These are phyloP conservation scores for Corvus moneduloides DNA, from an alignment of 2,113 vertebrate species.

Conservation along the genomic window DNA sequence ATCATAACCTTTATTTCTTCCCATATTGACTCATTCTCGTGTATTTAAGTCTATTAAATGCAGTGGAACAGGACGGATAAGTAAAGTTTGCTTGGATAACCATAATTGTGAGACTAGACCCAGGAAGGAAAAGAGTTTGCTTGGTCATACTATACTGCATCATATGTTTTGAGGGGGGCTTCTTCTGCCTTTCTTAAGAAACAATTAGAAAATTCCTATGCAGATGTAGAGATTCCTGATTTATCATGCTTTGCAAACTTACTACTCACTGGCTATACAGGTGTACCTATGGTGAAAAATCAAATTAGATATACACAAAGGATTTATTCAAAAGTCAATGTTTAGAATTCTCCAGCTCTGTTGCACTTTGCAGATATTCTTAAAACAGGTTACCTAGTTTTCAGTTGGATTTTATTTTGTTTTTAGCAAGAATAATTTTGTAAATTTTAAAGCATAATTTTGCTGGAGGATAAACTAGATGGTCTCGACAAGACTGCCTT, in stretches of 20 bases:
- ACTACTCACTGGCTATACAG: neutral
- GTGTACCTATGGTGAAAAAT: neutral
- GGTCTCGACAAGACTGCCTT: neutral
- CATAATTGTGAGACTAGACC: neutral
- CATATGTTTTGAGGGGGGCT: neutral
- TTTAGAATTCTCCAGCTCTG: neutral
- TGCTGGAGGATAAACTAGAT: neutral
- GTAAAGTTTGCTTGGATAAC: neutral
- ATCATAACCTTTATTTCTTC: neutral
- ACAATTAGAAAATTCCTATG: neutral
- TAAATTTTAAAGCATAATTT: neutral
- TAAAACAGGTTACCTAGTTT: fast-evolving
- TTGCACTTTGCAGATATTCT: neutral
- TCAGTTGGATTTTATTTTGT: neutral
- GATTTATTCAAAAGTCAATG: neutral
- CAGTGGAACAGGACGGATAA: neutral
- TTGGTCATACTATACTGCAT: neutral
- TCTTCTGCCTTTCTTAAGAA: neutral
- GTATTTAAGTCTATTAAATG: neutral
- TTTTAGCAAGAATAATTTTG: neutral
- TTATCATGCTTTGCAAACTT: neutral
- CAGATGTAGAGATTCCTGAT: neutral
- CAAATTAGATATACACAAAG: neutral
- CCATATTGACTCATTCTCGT: neutral
- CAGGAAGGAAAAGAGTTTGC: neutral